Base-by-base conservation (phyloP, 1,140 invertebrate species). In the Telenomus remus region DNA sequence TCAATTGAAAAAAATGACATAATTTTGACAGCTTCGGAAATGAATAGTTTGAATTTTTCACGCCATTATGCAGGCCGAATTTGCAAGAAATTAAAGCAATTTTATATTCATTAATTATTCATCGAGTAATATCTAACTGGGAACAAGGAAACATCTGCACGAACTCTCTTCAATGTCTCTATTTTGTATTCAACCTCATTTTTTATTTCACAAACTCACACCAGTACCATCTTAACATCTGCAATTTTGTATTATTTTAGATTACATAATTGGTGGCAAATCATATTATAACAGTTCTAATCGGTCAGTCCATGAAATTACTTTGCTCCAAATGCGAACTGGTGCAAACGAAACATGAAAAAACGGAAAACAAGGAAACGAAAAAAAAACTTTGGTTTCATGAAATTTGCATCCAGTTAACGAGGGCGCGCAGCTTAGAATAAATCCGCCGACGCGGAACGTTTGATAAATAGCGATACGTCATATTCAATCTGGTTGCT, bases 401-500 rank as follows among this genome's bases (percentile, higher is more conserved):
- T 47, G 13, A 27, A 27, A 27, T 27, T 27, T 27, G 19, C 19
- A 27, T 27, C 19, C 6, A 6, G 19, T 27, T 27, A 27, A 27
- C 19, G 19, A 27, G 19, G 19, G 19, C 19, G 19, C 19, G 19
- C 2, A 27, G 6, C 19, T 1, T 6, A 27, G 19, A 27, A 27
- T 27, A 27, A 27, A 27, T 27, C 19, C 19, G 1, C 19, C 19
- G 19, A 27, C 1, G 19, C 53, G 8, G 8, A 61, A 50, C 35
- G 43, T 44, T 70, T 56, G 63, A 44, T 9, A 39, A 51, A 51
- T 44, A 64, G 57, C 53, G 19, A 72, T 64, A 39, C 59, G 64
- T 68, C 56, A 59, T 65, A 65, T 59, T 76, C 39, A 64, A 70
- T 57, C 61, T 60, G 59, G 56, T 27, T 16, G 59, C 39, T 60